A percentile compares a stretch with the other conserved stretches of the same genome.
Conservation (phyloP, 2,113 vertebrate species). For the Psilopogon haemacephalus region DNA sequence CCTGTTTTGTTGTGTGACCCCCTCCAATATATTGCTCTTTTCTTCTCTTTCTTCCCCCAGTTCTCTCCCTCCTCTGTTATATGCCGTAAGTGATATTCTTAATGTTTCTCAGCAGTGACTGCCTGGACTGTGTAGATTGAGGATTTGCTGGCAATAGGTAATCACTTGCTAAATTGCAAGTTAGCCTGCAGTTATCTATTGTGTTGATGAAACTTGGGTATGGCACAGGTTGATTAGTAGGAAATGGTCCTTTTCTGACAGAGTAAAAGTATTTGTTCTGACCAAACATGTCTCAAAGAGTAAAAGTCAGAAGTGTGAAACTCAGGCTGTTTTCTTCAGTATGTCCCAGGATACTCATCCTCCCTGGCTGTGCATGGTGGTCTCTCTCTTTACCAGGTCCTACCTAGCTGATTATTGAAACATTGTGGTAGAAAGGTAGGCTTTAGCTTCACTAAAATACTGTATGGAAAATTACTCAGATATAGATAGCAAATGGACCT, state of each 20-base stretch:
- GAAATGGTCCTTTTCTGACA: background rate
- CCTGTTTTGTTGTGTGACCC: background rate
- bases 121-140: background rate
- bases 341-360: background rate
- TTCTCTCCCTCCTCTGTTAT: background rate
- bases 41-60: background rate
- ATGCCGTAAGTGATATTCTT: background rate
- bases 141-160: slow-evolving; percentile 6
- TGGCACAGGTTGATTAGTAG: background rate
- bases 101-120: background rate
- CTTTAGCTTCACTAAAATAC: background rate
- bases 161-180: slow-evolving; percentile 18
- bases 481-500: background rate
- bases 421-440: background rate
- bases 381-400: background rate
- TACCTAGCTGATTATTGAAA: background rate
- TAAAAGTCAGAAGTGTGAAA: background rate
- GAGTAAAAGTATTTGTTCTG: background rate
- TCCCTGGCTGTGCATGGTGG: background rate
- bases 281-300: background rate
- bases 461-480: background rate
- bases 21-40: background rate
- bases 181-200: background rate
- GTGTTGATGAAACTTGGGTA: slow-evolving; percentile 6
- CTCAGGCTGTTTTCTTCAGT: background rate